Evolutionary conservation across 2,113 vertebrate genomes (phyloP).

Genomic region (Pampusana beccarii): DNA sequence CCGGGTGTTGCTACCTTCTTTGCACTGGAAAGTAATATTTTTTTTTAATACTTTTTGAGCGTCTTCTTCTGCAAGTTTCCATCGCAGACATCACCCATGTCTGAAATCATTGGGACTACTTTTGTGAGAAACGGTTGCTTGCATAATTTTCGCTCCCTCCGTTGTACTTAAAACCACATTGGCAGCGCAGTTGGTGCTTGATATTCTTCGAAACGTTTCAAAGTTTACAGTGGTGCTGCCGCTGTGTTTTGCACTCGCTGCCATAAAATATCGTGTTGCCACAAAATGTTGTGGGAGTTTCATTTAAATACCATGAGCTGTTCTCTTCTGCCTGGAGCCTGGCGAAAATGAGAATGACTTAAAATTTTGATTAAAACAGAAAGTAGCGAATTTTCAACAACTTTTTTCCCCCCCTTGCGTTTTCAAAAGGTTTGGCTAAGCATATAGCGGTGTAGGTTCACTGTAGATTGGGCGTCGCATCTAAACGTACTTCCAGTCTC

Average conservation of each 20-base stretch:
- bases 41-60: neutral
- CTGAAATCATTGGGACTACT: slow-evolving; percentile 9
- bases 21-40: neutral
- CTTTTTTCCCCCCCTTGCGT: neutral
- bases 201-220: slow-evolving; percentile 33
- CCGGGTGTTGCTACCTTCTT: neutral
- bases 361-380: neutral
- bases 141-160: slow-evolving; percentile 7
- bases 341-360: neutral
- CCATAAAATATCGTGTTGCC: slow-evolving; percentile 37
- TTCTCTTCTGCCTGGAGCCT: neutral
- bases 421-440: neutral
- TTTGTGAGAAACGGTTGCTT: slow-evolving; percentile 6
- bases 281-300: slow-evolving; percentile 51
- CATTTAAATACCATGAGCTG: slow-evolving; percentile 53
- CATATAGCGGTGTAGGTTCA: neutral
- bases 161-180: neutral
- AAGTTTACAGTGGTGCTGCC: slow-evolving; percentile 61
- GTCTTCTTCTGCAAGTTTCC: neutral
- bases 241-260: slow-evolving; percentile 59
- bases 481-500: neutral
- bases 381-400: neutral
- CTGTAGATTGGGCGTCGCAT: neutral
- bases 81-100: neutral
- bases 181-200: slow-evolving; percentile 17